Evolutionary conservation across 2,113 vertebrate genomes (phyloP).

Genomic region (Recurvirostra avosetta): DNA sequence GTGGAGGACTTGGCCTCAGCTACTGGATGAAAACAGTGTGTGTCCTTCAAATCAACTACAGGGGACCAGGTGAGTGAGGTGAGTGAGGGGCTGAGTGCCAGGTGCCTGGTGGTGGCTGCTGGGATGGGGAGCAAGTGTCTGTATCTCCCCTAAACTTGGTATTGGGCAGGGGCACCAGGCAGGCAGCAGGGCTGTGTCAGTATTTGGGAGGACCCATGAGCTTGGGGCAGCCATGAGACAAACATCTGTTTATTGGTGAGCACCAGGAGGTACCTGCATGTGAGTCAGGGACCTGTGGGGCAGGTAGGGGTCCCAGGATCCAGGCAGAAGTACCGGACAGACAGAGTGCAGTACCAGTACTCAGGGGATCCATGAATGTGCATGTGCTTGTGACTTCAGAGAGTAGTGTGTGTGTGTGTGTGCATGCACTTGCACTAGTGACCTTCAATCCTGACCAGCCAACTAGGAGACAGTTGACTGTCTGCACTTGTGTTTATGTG

Average conservation of each 20-base stretch:
- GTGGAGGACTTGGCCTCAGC: accelerated
- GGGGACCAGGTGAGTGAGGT: accelerated
- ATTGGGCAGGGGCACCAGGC: accelerated
- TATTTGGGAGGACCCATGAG: not conserved
- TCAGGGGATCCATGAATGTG: accelerated
- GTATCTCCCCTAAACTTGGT: not conserved
- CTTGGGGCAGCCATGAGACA: not conserved
- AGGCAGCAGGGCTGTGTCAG: not conserved
- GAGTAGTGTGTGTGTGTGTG: accelerated
- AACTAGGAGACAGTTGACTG: not conserved
- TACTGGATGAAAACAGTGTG: accelerated
- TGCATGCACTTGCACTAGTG: too few relatives aligned
- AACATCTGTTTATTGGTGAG: not conserved
- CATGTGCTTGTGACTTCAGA: not conserved
- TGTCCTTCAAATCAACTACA: not conserved
- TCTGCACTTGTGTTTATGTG: not conserved
- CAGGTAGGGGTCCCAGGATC: not conserved
- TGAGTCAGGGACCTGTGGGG: not conserved
- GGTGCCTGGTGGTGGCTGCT: not conserved
- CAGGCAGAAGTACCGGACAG: accelerated
- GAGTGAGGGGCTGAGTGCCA: not conserved
- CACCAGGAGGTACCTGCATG: not conserved
- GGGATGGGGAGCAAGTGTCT: not conserved
- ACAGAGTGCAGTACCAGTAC: not conserved
- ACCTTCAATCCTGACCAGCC: not conserved